phyloP scores from a whole-genome alignment of 2,797 vertebrate species.

The Rhinatrema bivittatum region DNA sequence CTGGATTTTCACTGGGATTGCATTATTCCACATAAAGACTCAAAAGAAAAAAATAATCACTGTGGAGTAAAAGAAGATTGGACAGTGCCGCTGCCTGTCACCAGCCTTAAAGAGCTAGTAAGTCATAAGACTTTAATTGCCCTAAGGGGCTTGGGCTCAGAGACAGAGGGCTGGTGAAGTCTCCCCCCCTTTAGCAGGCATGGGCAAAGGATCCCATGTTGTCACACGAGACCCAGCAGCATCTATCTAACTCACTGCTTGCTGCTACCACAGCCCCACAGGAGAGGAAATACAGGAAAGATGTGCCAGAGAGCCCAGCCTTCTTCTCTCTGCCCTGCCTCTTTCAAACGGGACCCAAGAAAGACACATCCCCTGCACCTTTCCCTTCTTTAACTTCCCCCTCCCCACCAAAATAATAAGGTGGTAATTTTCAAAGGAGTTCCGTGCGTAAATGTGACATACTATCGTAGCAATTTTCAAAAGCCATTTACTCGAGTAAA shows the following conservation, averaged over 20 bases:
- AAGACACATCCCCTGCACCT: too few relatives aligned
- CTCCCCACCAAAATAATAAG: too few relatives aligned
- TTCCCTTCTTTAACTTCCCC: too few relatives aligned
- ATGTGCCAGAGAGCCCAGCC: constrained; percentile 10
- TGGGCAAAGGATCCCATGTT: constrained; percentile 45
- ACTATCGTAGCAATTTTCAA: too few relatives aligned
- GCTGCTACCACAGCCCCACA: constrained; percentile 19
- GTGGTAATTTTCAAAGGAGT: too few relatives aligned
- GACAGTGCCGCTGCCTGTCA: constrained; percentile 23
- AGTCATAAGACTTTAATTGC: constrained; percentile 51
- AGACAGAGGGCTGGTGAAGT: constrained; percentile 25
- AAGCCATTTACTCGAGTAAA: too few relatives aligned
- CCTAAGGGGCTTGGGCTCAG: constrained; percentile 23
- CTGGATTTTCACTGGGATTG: constrained; percentile 18
- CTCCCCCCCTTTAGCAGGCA: constrained; percentile 46
- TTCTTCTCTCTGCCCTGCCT: too few relatives aligned
- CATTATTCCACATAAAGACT: constrained; percentile 14
- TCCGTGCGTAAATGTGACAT: too few relatives aligned
- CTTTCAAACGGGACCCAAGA: too few relatives aligned
- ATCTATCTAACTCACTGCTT: constrained; percentile 34
- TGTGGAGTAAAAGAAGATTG: constrained; percentile 18
- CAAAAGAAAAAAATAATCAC: constrained; percentile 19
- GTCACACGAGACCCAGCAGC: constrained; percentile 48
- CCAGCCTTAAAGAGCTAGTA: constrained; percentile 38
- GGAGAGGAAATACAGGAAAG: constrained; percentile 9